Evolutionary conservation across 2,797 vertebrate genomes (phyloP).

Genomic region (Tachyglossus aculeatus): DNA sequence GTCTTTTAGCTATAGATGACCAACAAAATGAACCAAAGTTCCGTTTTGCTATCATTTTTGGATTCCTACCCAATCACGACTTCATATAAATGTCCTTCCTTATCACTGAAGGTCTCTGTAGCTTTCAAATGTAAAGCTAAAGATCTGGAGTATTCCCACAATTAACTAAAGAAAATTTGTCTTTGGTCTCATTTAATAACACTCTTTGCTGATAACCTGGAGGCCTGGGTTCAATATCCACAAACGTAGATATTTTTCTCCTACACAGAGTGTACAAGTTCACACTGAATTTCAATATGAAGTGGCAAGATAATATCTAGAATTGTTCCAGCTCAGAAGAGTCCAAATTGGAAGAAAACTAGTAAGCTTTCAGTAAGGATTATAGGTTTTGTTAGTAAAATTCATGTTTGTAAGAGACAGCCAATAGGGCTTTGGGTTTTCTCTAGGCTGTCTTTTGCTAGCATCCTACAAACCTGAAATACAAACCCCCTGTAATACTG

Average conservation of each 20-base stretch:
- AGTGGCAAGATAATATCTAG: constrained; percentile 30
- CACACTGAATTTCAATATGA: constrained; percentile 34
- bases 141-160: constrained; percentile 8
- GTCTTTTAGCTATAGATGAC: background rate
- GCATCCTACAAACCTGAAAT: constrained; percentile 33
- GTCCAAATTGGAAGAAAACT: constrained; percentile 2
- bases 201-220: background rate
- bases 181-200: background rate
- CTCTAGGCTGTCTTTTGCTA: background rate
- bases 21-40: constrained; percentile 20
- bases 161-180: constrained; percentile 25
- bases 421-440: constrained; percentile 8
- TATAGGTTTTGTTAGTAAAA: constrained; percentile 15
- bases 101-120: background rate
- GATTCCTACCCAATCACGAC: constrained; percentile 6
- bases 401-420: background rate
- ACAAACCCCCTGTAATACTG: background rate
- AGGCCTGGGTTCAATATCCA: constrained; percentile 5
- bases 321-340: constrained; percentile 37
- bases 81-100: background rate
- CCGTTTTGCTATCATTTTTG: constrained; percentile 9
- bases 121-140: background rate
- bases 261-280: background rate
- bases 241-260: constrained; percentile 15
- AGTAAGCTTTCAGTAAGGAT: constrained; percentile 11